Conservation (phyloP, 2,888 invertebrate genomes). For the Drosophila histrio region DNA sequence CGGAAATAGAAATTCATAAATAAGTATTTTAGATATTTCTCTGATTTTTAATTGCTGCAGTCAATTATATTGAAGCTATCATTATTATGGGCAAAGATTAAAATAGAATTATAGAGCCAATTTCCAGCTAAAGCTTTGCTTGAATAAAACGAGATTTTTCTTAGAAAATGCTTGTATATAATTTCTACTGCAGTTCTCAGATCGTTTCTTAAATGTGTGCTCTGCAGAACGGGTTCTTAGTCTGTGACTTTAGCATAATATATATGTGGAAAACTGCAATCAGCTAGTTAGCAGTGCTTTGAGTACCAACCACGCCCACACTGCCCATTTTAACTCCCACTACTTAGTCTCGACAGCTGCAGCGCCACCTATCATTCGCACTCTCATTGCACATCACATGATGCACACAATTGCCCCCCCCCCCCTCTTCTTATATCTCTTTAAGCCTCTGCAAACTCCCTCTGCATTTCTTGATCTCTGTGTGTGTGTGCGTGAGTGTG, state of each 20-base stretch:
- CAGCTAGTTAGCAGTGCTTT: conserved; percentile 64
- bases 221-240: not conserved
- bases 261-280: conserved; percentile 32
- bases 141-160: not conserved
- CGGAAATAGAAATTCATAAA: no score
- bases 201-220: not conserved
- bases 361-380: conserved; percentile 49
- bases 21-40: no score
- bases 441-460: conserved; percentile 5
- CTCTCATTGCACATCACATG: conserved; percentile 42
- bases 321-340: conserved; percentile 17
- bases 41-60: no score
- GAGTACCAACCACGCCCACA: conserved; percentile 42
- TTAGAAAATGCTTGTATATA: not conserved
- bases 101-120: no score
- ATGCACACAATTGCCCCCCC: conserved; percentile 17
- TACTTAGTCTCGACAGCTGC: conserved; percentile 43
- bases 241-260: conserved; percentile 38
- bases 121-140: not conserved
- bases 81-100: no score
- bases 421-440: not conserved
- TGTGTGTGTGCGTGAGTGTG: not conserved
- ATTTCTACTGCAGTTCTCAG: not conserved
- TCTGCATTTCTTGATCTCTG: conserved; percentile 39
- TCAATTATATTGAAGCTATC: no score